Conservation (phyloP, 2,888 invertebrate genomes). For the Eulithis prunata region DNA sequence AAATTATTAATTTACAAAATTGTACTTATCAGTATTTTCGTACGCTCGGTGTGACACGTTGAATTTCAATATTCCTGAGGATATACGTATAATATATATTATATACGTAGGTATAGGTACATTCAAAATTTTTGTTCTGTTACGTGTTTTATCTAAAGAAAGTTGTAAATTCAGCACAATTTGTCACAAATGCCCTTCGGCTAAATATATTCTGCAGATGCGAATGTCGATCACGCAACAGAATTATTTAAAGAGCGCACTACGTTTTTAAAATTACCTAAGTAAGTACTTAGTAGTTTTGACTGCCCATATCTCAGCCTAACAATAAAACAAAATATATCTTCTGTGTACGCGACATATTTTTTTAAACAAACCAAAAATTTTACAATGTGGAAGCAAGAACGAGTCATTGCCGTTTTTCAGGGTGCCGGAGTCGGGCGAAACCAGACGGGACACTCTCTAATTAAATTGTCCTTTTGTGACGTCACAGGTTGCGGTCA, state of each 20-base stretch:
- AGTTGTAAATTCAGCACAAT: slow-evolving; percentile 19
- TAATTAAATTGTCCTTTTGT: slow-evolving; percentile 31
- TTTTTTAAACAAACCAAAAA: no score
- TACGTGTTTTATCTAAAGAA: neutral
- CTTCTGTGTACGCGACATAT: no score
- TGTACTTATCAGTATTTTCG: no score
- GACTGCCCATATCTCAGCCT: no score
- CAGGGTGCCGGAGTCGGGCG: neutral
- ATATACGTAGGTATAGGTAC: no score
- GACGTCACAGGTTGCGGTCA: slow-evolving; percentile 26
- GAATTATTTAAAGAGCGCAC: no score
- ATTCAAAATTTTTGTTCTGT: no score
- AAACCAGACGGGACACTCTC: slow-evolving; percentile 22
- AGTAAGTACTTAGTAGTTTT: neutral
- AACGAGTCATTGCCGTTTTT: slow-evolving; percentile 14
- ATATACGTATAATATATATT: no score
- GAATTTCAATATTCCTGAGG: no score
- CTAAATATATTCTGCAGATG: slow-evolving; percentile 34
- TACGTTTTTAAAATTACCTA: slow-evolving; percentile 17
- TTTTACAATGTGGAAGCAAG: neutral
- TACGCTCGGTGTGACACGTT: no score
- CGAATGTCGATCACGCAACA: slow-evolving; percentile 32
- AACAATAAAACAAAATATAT: no score
- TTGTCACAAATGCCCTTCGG: slow-evolving; percentile 26
- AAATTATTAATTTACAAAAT: no score